phyloP scores from a whole-genome alignment of 2,113 vertebrate genomes.

The Pachyramphus minor region DNA sequence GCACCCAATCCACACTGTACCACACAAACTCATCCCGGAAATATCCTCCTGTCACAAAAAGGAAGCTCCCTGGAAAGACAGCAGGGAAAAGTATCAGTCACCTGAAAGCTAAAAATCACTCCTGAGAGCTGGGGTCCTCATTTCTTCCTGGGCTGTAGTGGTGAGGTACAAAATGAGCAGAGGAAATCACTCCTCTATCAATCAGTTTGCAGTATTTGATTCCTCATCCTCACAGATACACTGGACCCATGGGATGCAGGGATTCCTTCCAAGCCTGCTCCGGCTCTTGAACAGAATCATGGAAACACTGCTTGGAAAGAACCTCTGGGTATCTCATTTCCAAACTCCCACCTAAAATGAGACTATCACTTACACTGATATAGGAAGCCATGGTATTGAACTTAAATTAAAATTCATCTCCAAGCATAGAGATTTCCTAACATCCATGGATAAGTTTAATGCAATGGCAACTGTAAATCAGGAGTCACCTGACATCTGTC shows the following conservation, averaged over 20 bases:
- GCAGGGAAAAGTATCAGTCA: background rate
- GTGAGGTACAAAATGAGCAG: background rate
- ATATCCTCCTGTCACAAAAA: constrained; percentile 85
- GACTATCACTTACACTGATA: background rate
- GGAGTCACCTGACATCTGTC: background rate
- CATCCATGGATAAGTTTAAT: background rate
- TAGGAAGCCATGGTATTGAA: background rate
- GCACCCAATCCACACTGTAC: constrained; percentile 88
- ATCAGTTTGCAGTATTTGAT: background rate
- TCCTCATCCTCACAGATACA: background rate
- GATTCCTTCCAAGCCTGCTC: background rate
- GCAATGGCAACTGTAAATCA: background rate
- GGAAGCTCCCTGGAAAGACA: constrained; percentile 65
- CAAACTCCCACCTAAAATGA: background rate
- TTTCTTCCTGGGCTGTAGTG: background rate
- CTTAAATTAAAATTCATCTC: background rate
- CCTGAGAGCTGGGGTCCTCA: background rate
- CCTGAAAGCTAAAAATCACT: background rate
- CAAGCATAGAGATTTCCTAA: background rate
- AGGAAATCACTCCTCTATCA: background rate
- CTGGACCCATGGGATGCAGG: background rate
- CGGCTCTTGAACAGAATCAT: background rate
- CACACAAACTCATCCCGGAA: constrained; percentile 84
- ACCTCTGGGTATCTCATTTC: background rate
- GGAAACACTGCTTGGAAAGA: background rate